Conservation (phyloP, 2,797 vertebrate genomes). For the Phyllotis vaccarum region DNA sequence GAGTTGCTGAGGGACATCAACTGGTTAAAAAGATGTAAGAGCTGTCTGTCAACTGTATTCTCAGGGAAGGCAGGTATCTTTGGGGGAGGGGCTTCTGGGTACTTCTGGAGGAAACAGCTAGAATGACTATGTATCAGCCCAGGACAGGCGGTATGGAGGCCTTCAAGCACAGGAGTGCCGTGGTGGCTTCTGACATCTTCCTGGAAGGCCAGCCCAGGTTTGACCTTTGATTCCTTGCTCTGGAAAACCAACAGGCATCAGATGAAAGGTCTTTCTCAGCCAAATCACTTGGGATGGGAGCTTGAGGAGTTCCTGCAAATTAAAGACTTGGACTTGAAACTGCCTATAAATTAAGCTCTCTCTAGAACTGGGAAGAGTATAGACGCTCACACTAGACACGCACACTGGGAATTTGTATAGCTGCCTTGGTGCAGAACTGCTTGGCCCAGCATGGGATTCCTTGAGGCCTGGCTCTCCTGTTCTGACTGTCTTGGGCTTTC, state of each 20-base stretch:
- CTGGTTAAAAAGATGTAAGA: background rate
- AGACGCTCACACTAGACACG: background rate
- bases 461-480: background rate
- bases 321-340: background rate
- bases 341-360: background rate
- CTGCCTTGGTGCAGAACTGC: background rate
- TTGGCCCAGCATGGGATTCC: background rate
- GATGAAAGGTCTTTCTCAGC: background rate
- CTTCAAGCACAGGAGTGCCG: background rate
- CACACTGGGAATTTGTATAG: fast-evolving
- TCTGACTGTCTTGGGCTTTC: background rate
- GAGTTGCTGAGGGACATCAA: background rate
- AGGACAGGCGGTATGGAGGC: background rate
- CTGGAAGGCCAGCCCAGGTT: background rate
- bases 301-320: background rate
- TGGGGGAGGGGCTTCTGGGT: no score
- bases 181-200: background rate
- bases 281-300: background rate
- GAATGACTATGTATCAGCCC: fast-evolving
- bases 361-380: background rate
- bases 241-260: background rate
- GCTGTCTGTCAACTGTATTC: background rate
- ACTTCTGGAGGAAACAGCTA: background rate
- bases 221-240: background rate
- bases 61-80: background rate